These are phyloP conservation scores for Urechis unicinctus DNA, from an alignment of 2,888 invertebrate species.

Conservation along the genomic window DNA sequence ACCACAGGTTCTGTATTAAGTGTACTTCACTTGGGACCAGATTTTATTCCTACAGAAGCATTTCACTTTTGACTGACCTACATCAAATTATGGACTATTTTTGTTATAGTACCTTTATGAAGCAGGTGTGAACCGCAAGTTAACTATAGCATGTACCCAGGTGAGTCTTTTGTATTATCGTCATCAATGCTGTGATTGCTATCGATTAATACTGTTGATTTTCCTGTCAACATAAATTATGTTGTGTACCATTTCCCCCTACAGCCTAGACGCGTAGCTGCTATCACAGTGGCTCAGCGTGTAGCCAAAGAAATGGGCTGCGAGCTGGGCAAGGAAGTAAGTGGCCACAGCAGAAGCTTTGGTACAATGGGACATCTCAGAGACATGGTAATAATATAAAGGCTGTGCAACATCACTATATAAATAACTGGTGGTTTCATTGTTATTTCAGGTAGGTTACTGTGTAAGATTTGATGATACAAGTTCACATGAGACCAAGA, in stretches of 20 bases:
- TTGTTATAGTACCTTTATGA: slow-evolving; percentile 63
- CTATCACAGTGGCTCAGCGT: slow-evolving; percentile 52
- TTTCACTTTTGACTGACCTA: too few relatives aligned
- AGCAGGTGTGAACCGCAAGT: slow-evolving; percentile 63
- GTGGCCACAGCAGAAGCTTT: slow-evolving; percentile 49
- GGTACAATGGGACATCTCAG: not conserved
- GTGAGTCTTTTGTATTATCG: slow-evolving; percentile 24
- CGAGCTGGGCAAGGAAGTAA: slow-evolving; percentile 54
- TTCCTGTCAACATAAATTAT: not conserved
- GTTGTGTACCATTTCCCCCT: not conserved
- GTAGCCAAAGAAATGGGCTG: slow-evolving; percentile 56
- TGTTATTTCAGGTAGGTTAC: slow-evolving; percentile 48
- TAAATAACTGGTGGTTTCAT: not conserved
- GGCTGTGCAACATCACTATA: not conserved
- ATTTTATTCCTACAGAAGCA: too few relatives aligned
- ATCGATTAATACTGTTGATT: not conserved
- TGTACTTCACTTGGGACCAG: not conserved
- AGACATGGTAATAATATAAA: too few relatives aligned
- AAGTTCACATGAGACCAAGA: slow-evolving; percentile 66
- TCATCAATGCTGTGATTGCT: not conserved
- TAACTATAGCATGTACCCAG: slow-evolving; percentile 58
- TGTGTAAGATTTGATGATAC: slow-evolving; percentile 87
- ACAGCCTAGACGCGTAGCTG: slow-evolving; percentile 52
- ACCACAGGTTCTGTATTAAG: slow-evolving; percentile 58
- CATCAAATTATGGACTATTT: too few relatives aligned